Evolutionary conservation across 1,140 invertebrate genomes (phyloP).

Genomic region (Bombus waltoni): DNA sequence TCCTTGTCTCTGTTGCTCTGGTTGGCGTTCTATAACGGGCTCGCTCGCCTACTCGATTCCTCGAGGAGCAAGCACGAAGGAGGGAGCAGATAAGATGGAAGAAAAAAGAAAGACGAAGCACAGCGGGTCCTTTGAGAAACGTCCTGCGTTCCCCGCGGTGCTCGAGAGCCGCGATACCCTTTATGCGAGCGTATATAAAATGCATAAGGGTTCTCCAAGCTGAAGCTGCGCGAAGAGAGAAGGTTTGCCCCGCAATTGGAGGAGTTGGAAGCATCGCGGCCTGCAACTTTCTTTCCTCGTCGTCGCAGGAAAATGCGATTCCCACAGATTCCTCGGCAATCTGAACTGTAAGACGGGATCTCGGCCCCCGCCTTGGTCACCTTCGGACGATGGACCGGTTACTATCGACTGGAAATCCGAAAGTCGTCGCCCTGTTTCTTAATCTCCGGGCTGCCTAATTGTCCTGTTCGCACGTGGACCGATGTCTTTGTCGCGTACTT

Average conservation of each 20-base stretch:
- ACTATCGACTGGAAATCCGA: not conserved
- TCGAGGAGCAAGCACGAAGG: not conserved
- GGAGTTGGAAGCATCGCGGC: too few relatives aligned
- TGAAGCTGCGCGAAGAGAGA: not conserved
- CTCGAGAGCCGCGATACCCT: conserved; percentile 18
- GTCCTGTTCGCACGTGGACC: too few relatives aligned
- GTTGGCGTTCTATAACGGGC: too few relatives aligned
- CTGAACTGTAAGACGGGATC: not conserved
- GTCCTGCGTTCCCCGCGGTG: conserved; percentile 28
- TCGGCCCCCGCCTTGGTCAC: not conserved
- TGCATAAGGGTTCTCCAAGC: conserved; percentile 6
- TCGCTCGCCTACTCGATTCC: too few relatives aligned
- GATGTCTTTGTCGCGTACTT: too few relatives aligned
- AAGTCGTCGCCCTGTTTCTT: not conserved
- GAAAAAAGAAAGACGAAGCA: not conserved
- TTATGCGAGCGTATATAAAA: conserved; percentile 53
- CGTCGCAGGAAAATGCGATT: not conserved
- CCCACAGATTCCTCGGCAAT: not conserved
- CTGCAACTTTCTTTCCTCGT: not conserved
- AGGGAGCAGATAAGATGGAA: not conserved
- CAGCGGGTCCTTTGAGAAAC: conserved; percentile 50
- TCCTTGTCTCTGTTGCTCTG: not conserved
- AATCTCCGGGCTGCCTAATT: not conserved
- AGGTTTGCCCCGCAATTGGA: too few relatives aligned
- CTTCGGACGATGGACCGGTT: too few relatives aligned